Evolutionary conservation across 2,797 vertebrate genomes (phyloP).

Genomic region (Avahi laniger): DNA sequence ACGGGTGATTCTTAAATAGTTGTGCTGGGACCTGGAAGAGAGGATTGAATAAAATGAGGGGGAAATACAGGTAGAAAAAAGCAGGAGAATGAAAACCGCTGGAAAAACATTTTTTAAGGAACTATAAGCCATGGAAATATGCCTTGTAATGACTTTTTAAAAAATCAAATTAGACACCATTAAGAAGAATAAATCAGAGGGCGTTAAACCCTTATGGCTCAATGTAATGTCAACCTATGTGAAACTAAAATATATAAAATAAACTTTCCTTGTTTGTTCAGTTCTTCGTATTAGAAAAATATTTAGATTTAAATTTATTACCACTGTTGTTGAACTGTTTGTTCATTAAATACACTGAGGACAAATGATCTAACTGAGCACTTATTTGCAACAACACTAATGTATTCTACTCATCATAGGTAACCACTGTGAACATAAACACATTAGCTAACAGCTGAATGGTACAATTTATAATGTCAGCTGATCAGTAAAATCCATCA

Average conservation of each 20-base stretch:
- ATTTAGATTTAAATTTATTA: constrained; percentile 8
- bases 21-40: constrained; percentile 94
- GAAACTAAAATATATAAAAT: not conserved
- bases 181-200: not conserved
- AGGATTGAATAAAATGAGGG: constrained; percentile 42
- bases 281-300: not conserved
- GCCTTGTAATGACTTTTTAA: not conserved
- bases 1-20: constrained; percentile 97
- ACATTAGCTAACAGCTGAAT: not conserved
- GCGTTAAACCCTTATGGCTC: not conserved
- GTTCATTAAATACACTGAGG: not conserved
- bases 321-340: not conserved
- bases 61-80: constrained; percentile 22
- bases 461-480: not conserved
- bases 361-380: not conserved
- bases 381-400: not conserved
- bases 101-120: not conserved
- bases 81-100: not conserved
- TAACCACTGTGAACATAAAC: not conserved
- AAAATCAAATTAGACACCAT: not conserved
- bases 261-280: not conserved
- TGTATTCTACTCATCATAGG: not conserved
- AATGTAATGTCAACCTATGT: not conserved
- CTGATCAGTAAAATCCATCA: not conserved
- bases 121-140: not conserved